Conservation (phyloP, 2,888 invertebrate genomes). For the Drosophila merina region DNA sequence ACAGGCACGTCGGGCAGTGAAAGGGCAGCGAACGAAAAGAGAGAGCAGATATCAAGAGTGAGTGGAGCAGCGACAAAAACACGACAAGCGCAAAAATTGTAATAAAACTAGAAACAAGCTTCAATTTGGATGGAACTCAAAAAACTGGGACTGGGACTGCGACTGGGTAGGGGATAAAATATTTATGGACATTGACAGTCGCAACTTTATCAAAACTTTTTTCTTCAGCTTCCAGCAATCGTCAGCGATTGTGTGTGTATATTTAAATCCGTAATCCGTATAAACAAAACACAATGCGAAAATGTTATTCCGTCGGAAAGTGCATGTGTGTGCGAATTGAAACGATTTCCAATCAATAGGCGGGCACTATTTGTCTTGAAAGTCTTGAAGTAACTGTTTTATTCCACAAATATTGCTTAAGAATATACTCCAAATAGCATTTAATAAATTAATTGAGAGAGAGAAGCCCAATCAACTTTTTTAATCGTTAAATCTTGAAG, state of each 20-base stretch:
- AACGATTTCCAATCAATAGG: constrained; percentile 55
- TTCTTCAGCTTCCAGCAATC: constrained; percentile 13
- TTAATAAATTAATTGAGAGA: no score
- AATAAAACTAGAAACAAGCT: constrained; percentile 76
- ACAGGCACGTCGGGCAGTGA: constrained; percentile 67
- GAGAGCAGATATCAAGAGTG: neutral
- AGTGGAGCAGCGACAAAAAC: constrained; percentile 57
- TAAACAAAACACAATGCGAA: constrained; percentile 39
- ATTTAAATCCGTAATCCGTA: constrained; percentile 43
- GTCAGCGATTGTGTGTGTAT: constrained; percentile 36
- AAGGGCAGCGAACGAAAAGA: constrained; percentile 45
- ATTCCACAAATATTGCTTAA: no score
- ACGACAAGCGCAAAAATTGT: constrained; percentile 71
- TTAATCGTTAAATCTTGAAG: constrained; percentile 7
- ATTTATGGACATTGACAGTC: constrained; percentile 69
- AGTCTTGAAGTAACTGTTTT: no score
- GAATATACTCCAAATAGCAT: no score
- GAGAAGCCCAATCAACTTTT: no score
- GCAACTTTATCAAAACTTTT: constrained; percentile 57
- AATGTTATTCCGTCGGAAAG: constrained; percentile 30
- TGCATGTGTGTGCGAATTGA: constrained; percentile 13
- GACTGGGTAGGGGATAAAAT: constrained; percentile 43
- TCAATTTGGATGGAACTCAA: constrained; percentile 63
- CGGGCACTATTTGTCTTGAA: neutral
- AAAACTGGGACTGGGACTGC: constrained; percentile 10